phyloP scores from a whole-genome alignment of 2,888 invertebrate species.

The Monopis laevigella region DNA sequence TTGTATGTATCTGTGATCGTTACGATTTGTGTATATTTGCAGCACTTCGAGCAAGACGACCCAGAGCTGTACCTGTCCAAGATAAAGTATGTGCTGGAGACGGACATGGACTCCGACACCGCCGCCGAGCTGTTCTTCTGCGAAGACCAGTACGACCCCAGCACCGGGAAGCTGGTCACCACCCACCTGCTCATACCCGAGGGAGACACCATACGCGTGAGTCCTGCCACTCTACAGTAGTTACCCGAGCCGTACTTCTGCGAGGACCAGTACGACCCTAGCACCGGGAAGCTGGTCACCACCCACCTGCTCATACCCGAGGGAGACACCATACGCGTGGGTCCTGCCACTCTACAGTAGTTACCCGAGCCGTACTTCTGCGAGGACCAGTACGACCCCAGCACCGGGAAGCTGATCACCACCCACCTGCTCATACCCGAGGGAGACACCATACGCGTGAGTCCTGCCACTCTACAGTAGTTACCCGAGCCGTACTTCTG shows the following conservation, averaged over 20 bases:
- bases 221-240: too few relatives aligned
- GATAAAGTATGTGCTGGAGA: constrained; percentile 91
- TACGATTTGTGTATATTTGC: constrained; percentile 20
- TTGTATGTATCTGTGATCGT: too few relatives aligned
- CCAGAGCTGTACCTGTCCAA: constrained; percentile 93
- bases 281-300: constrained; percentile 77
- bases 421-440: constrained; percentile 86
- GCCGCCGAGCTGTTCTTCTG: constrained; percentile 86
- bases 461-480: too few relatives aligned
- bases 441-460: constrained; percentile 73
- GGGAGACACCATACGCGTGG: constrained; percentile 73
- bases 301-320: constrained; percentile 86
- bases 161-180: constrained; percentile 75
- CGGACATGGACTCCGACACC: constrained; percentile 80
- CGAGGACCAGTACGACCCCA: constrained; percentile 86
- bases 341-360: too few relatives aligned
- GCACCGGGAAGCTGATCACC: constrained; percentile 77
- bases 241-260: constrained; percentile 89
- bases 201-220: constrained; percentile 73
- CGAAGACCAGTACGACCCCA: constrained; percentile 86
- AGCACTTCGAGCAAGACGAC: constrained; percentile 97
- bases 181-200: constrained; percentile 86
- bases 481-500: constrained; percentile 89
- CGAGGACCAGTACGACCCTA: constrained; percentile 86
- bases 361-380: constrained; percentile 89